Evolutionary conservation across 2,888 invertebrate genomes (phyloP), one percentile per base, ranked within the genome.

Genomic region (Trilocha varians): DNA sequence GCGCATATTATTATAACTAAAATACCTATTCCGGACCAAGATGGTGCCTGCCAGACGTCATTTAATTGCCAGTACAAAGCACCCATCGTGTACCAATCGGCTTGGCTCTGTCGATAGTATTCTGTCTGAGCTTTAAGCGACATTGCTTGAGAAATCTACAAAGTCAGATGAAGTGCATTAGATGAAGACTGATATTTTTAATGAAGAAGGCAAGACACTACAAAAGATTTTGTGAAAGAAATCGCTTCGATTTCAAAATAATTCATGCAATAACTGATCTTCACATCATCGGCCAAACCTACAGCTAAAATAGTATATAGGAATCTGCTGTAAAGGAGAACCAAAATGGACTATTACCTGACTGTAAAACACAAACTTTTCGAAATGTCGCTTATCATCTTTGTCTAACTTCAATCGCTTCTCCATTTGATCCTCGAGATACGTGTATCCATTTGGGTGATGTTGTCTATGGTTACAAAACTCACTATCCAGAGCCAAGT

Each of bases 41-140:
- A 94, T 0, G 98, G 97, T 1, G 96, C 98, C 58, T 95, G 93
- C 99, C 99, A 99, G 25, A 98, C 94, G 70, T 99, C 98, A 70
- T 99, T 98, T 9, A 99, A 78, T 75, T 99, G 99, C 99, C 99
- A 99, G 74, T 97, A 99, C 41, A 99, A 84, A 1, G 98, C 96
- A 0, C 99, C 99, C 97, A 98, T 98, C 0, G 98, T 99, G 45
- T 75, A 78, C 86, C 86, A 87, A 38, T 77, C 70, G 1, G 58
- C 61, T 56, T 79, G 80, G 38, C 73, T 87, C 57, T 91, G 90
- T 32, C 95, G 87, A 70, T 96, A 96, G 45, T 88, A 88, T 65
- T 98, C 98, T 0, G 95, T 93, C 77, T 97, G 92, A 3, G 91
- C 87, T 73, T 95, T 95, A 34, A 95, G 89, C 0, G 94, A 90